Evolutionary conservation across 2,888 invertebrate genomes (phyloP).

Genomic region (Sialis fuliginosa): DNA sequence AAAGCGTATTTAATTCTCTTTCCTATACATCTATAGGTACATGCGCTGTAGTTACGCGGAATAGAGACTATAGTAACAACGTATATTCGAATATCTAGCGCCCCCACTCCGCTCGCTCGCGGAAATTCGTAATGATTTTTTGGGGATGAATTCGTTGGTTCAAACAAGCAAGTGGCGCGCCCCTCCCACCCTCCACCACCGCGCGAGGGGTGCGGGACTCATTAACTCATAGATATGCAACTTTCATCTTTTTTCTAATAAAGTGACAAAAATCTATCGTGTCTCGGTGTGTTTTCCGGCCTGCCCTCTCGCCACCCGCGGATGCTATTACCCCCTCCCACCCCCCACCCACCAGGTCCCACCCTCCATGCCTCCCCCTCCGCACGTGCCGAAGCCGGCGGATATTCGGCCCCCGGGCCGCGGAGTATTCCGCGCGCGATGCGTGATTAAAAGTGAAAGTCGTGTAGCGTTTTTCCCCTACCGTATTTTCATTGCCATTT

Average conservation of each 20-base stretch:
- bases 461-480: slow-evolving; percentile 5
- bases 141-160: slow-evolving; percentile 50
- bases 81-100: slow-evolving; percentile 8
- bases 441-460: slow-evolving; percentile 4
- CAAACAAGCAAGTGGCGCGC: slow-evolving; percentile 24
- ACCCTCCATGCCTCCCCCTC: slow-evolving; percentile 10
- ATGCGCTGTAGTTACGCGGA: slow-evolving; percentile 9
- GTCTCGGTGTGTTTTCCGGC: slow-evolving; percentile 1
- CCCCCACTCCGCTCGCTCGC: slow-evolving; percentile 31
- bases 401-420: slow-evolving; percentile 6
- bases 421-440: background rate
- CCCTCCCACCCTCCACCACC: background rate
- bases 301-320: slow-evolving; percentile 16
- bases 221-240: slow-evolving; percentile 50
- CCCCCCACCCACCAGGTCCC: slow-evolving; percentile 4
- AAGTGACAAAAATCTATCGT: background rate
- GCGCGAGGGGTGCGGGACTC: slow-evolving; percentile 21
- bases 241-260: slow-evolving; percentile 34
- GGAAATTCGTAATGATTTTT: slow-evolving; percentile 69
- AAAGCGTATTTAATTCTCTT: slow-evolving; percentile 7
- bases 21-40: slow-evolving; percentile 6
- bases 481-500: slow-evolving; percentile 27
- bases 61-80: slow-evolving; percentile 7
- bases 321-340: slow-evolving; percentile 14
- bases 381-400: slow-evolving; percentile 13